Base-by-base conservation (phyloP, 2,113 vertebrate species). In the Hippoglossus stenolepis region DNA sequence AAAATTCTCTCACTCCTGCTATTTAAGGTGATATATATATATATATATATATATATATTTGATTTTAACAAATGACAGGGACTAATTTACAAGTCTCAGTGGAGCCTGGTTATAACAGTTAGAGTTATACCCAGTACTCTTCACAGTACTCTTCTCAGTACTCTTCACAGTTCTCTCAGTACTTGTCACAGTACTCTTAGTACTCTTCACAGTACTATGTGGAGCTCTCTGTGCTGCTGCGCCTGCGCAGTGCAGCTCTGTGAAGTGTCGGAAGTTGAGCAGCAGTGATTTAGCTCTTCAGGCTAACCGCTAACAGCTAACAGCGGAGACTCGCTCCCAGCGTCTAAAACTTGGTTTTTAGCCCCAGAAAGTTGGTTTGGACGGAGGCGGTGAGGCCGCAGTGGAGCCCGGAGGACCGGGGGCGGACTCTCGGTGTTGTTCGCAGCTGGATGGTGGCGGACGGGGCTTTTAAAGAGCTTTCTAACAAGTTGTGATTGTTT, bases 401-500 rank as follows among this genome's bases (percentile, higher is more conserved):
- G 75, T 24, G 82, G 69, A 31, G 26, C 70, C 0, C 35, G 4
- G 4, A 65, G 63, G 28, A 3, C 63, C 11, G 1, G 43, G 61
- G 65, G 90, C 89, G 90, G 90, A 83, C 73, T 70, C 38, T 17
- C 35, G 4, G 10, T n/a, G 57, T 17, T 76, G 82, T 47, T 45
- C 8, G 6, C 7, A 1, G 38, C 28, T n/a, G 69, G 5, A 43
- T 38, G 13, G 3, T 23, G 14, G 21, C n/a, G 2, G 57, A 77
- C 60, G 24, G 17, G 15, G 54, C 47, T 77, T 40, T 68, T 86
- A 87, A 54, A 59, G 26, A 54, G 57, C 56, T 77, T 77, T 82
- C 80, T 53, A 82, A 92, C 82, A 90, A 91, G 91, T 93, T 93
- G 90, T 93, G 91, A 91, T 92, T 92, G 90, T 92, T 92, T 89